Conservation (phyloP, 2,888 invertebrate species). For the Zeuzera pyrina region DNA sequence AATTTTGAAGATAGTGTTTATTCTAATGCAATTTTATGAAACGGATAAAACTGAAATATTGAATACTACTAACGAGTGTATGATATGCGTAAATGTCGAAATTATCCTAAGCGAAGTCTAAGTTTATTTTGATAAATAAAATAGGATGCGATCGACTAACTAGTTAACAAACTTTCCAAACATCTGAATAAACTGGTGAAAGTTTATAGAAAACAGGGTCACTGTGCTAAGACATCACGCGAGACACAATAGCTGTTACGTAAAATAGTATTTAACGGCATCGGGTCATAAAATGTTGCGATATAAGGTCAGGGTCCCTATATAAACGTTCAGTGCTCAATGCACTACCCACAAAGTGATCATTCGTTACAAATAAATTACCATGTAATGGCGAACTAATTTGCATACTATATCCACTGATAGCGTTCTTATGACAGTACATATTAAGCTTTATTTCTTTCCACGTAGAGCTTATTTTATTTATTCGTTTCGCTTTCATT, state of each 20-base stretch:
- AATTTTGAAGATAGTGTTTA: too few species aligned
- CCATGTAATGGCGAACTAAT: conserved; percentile 70
- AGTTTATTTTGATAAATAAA: too few species aligned
- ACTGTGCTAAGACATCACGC: conserved; percentile 46
- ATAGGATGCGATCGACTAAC: too few species aligned
- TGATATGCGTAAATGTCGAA: too few species aligned
- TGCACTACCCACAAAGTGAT: conserved; percentile 71
- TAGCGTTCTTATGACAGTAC: conserved; percentile 23
- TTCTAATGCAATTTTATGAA: too few species aligned
- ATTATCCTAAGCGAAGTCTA: too few species aligned
- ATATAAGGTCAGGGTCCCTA: conserved; percentile 72
- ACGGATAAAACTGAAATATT: too few species aligned
- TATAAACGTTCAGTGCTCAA: conserved; percentile 64
- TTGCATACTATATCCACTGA: conserved; percentile 62
- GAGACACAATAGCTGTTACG: conserved; percentile 63
- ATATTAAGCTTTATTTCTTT: conserved; percentile 34
- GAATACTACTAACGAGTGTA: too few species aligned
- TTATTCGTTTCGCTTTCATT: conserved; percentile 39
- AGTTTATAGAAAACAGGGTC: conserved; percentile 53
- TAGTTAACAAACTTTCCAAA: conserved; percentile 10
- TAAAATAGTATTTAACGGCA: conserved; percentile 61
- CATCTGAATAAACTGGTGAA: conserved; percentile 43
- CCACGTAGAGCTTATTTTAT: conserved; percentile 26
- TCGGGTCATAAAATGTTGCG: conserved; percentile 65
- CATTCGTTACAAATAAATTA: conserved; percentile 74